Evolutionary conservation across 2,888 invertebrate genomes (phyloP).

Genomic region (Dichetophora obliterata): DNA sequence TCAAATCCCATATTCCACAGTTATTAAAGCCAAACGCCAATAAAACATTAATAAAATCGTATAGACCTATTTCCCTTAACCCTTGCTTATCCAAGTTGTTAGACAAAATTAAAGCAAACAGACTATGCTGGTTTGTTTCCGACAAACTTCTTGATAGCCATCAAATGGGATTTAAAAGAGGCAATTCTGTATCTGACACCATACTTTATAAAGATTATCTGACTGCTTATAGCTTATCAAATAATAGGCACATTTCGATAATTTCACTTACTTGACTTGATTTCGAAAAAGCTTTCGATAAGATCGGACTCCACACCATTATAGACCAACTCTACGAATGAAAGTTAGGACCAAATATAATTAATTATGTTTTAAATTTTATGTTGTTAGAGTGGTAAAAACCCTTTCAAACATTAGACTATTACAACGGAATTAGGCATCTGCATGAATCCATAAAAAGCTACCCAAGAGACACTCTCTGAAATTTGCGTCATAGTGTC

Average conservation of each 20-base stretch:
- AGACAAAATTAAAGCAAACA: conserved; percentile 32
- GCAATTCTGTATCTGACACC: background rate
- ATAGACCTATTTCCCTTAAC: conserved; percentile 44
- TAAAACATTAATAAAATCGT: conserved; percentile 42
- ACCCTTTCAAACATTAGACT: too few species aligned
- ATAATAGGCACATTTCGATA: background rate
- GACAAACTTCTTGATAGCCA: background rate
- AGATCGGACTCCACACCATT: too few species aligned
- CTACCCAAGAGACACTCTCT: too few species aligned
- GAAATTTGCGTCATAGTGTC: too few species aligned
- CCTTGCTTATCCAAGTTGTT: too few species aligned
- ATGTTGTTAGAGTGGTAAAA: too few species aligned
- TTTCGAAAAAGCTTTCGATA: too few species aligned
- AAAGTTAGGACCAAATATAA: too few species aligned
- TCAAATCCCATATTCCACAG: too few species aligned
- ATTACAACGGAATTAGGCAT: conserved; percentile 26
- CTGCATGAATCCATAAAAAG: too few species aligned
- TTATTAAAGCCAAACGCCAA: conserved; percentile 28
- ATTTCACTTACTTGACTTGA: conserved; percentile 18
- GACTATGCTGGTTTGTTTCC: conserved; percentile 43
- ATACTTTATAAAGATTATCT: background rate
- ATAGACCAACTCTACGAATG: too few species aligned
- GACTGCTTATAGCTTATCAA: background rate
- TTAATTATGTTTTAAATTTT: too few species aligned
- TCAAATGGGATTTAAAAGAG: conserved; percentile 39